Percentiles rank a stretch among this genome's conserved stretches.
Conservation (phyloP, 1,140 invertebrate species). For the Heliconius himera region DNA sequence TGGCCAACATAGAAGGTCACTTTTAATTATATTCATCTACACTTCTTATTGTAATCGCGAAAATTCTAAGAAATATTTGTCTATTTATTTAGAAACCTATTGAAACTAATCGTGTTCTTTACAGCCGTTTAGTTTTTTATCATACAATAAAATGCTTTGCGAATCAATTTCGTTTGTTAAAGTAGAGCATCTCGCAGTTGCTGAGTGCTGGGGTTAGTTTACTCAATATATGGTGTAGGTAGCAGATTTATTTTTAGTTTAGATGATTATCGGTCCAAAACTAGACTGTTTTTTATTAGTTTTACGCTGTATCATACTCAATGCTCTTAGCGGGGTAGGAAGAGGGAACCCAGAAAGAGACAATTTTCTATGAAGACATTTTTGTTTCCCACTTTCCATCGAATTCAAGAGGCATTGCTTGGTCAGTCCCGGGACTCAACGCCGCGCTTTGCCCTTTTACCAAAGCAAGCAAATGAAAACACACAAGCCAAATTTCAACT, state of each 20-base stretch:
- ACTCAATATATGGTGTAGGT: neutral
- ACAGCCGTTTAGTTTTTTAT: neutral
- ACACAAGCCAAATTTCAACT: too few relatives aligned
- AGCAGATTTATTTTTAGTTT: neutral
- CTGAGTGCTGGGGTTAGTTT: neutral
- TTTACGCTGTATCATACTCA: too few relatives aligned
- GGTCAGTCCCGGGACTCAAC: too few relatives aligned
- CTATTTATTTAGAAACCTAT: constrained; percentile 6
- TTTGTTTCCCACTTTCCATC: too few relatives aligned
- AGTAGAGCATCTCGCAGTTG: neutral
- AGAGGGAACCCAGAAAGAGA: too few relatives aligned
- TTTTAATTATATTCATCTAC: constrained; percentile 1
- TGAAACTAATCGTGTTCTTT: neutral
- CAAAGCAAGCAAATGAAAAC: too few relatives aligned
- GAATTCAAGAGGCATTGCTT: too few relatives aligned
- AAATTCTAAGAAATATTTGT: neutral
- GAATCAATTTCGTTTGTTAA: neutral
- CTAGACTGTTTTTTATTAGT: too few relatives aligned
- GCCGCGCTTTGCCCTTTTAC: too few relatives aligned
- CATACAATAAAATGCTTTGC: constrained; percentile 3
- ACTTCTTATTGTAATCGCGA: neutral
- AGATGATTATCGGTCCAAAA: too few relatives aligned
- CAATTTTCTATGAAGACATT: too few relatives aligned
- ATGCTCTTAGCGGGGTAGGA: too few relatives aligned
- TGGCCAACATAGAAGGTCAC: neutral